Evolutionary conservation across 2,113 vertebrate species (phyloP).

Genomic region (Eurystomus gularis): DNA sequence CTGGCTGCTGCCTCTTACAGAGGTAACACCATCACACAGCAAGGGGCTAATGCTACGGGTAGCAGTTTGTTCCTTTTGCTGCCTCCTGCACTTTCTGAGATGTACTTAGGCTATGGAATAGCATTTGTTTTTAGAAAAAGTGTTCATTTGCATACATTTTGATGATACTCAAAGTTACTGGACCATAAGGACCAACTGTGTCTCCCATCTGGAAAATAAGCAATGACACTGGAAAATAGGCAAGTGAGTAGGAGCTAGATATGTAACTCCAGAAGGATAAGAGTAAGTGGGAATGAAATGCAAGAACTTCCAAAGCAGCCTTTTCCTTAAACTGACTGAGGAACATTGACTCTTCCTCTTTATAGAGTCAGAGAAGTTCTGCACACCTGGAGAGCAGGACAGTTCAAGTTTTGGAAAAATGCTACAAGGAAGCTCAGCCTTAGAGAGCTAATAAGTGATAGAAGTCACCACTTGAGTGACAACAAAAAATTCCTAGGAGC

Average conservation of each 20-base stretch:
- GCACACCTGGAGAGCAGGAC: background rate
- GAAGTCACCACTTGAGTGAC: background rate
- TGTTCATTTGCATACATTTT: background rate
- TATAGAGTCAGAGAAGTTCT: background rate
- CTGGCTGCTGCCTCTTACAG: background rate
- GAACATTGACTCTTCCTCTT: background rate
- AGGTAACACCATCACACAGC: background rate
- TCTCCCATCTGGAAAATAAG: background rate
- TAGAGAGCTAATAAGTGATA: background rate
- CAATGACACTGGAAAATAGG: background rate
- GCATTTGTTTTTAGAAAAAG: background rate
- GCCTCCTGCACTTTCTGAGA: background rate
- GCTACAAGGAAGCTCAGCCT: background rate
- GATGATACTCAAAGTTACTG: background rate
- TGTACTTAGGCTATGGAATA: background rate
- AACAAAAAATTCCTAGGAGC: background rate
- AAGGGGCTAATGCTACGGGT: background rate
- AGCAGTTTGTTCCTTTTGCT: background rate
- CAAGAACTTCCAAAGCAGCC: background rate
- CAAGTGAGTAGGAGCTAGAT: background rate
- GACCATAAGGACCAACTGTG: background rate
- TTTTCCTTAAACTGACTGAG: background rate
- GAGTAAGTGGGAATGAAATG: background rate
- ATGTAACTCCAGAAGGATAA: background rate
- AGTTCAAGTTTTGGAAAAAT: background rate